Evolutionary conservation across 1,140 invertebrate species (phyloP), one percentile per base, ranked within the genome.

Genomic region (Dreissena rostriformis): DNA sequence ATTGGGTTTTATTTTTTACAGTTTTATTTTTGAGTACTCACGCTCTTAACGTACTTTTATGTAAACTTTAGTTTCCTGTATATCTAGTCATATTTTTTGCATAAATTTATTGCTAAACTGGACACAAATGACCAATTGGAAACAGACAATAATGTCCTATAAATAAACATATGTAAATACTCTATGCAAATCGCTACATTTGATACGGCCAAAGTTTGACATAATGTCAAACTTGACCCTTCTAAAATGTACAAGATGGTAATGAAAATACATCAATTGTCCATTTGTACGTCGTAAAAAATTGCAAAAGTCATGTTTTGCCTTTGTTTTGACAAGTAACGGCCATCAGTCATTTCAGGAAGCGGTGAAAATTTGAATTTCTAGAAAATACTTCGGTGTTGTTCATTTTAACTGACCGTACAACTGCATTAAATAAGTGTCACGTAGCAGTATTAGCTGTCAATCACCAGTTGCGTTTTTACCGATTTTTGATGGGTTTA

Each of bases 261-360:
- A 61, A 61, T 61, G 57, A 61, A 61, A 39, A 61, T 5, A 61
- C 57, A 61, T 61, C 57, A 61, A 61, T n/a, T 61, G 57, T 61
- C 57, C 57, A 61, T 61, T 61, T 61, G 22, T 61, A 12, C 22
- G 57, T 61, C 57, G 22, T 61, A 61, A 61, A 61, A 61, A 61
- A 61, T 61, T 61, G 22, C 57, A 61, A 61, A 61, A 61, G 57
- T 61, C 57, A 61, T 61, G 57, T 61, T 61, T 61, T 61, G 39
- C 57, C 22, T 61, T 61, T 19, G 17, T 61, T 61, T 61, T 61
- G 57, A 61, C 57, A 61, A 61, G 57, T 61, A 61, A 61, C 57
- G 57, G 17, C 57, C 57, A 24, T 61, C 57, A 2, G 17, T n/a
- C 57, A 61, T 61, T n/a, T n/a, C 17, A 61, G 17, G 57, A 61